Conservation (phyloP, 2,888 invertebrate species). For the Drosophila kambysellisi region DNA sequence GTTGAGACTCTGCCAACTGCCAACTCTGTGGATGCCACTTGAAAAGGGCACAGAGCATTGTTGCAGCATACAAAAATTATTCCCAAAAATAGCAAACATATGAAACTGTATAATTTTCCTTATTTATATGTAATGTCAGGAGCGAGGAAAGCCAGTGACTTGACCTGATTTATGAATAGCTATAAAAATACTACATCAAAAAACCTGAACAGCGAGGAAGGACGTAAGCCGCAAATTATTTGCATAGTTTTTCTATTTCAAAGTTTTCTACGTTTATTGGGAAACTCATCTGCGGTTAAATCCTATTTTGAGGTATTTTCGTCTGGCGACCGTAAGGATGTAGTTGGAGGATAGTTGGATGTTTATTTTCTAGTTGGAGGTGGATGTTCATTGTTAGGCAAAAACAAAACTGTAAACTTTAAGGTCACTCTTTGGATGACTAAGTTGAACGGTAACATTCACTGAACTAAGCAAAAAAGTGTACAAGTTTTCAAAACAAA, state of each 20-base stretch:
- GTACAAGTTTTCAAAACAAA: conserved; percentile 19
- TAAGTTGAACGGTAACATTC: conserved; percentile 5
- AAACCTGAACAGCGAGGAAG: not conserved
- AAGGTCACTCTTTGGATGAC: conserved; percentile 8
- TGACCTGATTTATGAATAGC: not conserved
- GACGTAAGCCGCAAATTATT: not conserved
- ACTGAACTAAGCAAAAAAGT: conserved; percentile 7
- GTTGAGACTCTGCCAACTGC: conserved; percentile 10
- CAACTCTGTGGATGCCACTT: conserved; percentile 19
- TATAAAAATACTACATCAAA: not conserved
- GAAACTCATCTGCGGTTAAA: not conserved
- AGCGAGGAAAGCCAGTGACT: not conserved
- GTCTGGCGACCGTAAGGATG: not conserved
- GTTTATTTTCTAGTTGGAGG: not conserved
- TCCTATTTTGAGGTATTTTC: not conserved
- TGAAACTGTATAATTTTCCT: conserved; percentile 21
- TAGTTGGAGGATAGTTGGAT: not conserved
- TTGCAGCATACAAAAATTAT: conserved; percentile 42
- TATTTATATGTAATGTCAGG: conserved; percentile 16
- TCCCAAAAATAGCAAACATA: conserved; percentile 23
- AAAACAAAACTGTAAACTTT: not conserved
- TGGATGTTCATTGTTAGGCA: too few species aligned
- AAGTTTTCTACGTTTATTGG: not conserved
- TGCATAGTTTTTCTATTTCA: not conserved
- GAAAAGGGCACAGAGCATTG: not conserved